phyloP scores from a whole-genome alignment of 2,113 vertebrate genomes.

The Mus pahari region DNA sequence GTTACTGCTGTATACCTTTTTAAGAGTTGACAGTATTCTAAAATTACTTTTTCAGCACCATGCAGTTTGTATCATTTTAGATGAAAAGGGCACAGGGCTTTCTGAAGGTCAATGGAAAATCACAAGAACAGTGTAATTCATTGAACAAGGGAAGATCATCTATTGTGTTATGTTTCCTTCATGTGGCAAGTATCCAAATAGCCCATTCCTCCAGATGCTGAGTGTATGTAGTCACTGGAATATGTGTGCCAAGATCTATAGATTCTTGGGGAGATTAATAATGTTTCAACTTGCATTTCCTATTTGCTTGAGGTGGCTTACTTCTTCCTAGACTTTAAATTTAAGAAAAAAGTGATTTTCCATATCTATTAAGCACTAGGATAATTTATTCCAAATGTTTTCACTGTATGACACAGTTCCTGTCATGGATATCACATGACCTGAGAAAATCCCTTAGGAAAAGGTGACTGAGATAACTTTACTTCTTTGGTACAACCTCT shows the following conservation, averaged over 20 bases:
- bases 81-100: constrained; percentile 59
- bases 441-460: background rate
- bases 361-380: background rate
- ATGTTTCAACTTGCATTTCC: background rate
- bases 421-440: background rate
- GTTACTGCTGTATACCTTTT: constrained; percentile 39
- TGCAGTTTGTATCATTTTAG: constrained; percentile 50
- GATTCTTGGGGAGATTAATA: constrained; percentile 27
- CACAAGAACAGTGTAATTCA: constrained; percentile 61
- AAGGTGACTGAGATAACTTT: background rate
- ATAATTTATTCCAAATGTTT: background rate
- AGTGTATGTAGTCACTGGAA: background rate
- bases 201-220: background rate
- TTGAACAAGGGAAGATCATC: constrained; percentile 46
- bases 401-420: constrained; percentile 19
- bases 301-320: constrained; percentile 42
- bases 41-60: constrained; percentile 73
- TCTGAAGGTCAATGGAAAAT: constrained; percentile 76
- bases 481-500: background rate
- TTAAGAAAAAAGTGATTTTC: constrained; percentile 35
- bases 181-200: constrained; percentile 55
- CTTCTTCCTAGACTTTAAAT: background rate
- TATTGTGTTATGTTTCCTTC: constrained; percentile 49
- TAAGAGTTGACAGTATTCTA: constrained; percentile 67
- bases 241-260: background rate